phyloP scores from a whole-genome alignment of 2,888 invertebrate species.

The Amblyjoppa fuscipennis region DNA sequence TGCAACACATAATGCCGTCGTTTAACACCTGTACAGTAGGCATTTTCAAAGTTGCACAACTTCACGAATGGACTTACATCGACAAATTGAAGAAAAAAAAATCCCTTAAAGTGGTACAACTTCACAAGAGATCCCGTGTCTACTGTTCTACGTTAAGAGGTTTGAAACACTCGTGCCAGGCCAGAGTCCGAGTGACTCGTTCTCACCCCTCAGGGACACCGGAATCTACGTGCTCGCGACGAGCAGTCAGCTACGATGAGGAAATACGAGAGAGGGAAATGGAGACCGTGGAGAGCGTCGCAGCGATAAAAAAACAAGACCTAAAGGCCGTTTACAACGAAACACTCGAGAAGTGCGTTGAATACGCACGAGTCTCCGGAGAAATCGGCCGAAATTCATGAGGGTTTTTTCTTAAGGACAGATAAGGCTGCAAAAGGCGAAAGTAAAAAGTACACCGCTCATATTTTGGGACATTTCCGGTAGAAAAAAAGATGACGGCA shows the following conservation, averaged over 20 bases:
- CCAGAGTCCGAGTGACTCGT: background rate
- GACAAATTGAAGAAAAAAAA: no score
- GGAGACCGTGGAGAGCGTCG: background rate
- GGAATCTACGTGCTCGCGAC: background rate
- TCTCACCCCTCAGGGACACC: background rate
- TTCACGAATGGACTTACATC: no score
- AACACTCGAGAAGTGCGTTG: conserved; percentile 1
- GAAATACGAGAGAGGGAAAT: background rate
- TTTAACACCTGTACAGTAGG: no score
- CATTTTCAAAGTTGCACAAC: no score
- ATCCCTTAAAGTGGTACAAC: no score
- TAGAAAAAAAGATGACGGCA: no score
- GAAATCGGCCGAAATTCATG: conserved; percentile 43
- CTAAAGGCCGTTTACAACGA: conserved; percentile 18
- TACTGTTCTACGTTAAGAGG: background rate
- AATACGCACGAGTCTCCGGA: conserved; percentile 38
- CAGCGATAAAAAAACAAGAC: background rate
- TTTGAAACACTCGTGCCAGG: background rate
- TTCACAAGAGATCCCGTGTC: no score
- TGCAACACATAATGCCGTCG: no score
- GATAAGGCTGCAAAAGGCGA: background rate
- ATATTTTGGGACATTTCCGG: no score
- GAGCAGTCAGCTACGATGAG: background rate
- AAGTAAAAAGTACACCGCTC: background rate
- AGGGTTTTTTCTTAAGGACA: background rate